phyloP scores from a whole-genome alignment of 1,140 invertebrate species.

The Amyelois transitella region DNA sequence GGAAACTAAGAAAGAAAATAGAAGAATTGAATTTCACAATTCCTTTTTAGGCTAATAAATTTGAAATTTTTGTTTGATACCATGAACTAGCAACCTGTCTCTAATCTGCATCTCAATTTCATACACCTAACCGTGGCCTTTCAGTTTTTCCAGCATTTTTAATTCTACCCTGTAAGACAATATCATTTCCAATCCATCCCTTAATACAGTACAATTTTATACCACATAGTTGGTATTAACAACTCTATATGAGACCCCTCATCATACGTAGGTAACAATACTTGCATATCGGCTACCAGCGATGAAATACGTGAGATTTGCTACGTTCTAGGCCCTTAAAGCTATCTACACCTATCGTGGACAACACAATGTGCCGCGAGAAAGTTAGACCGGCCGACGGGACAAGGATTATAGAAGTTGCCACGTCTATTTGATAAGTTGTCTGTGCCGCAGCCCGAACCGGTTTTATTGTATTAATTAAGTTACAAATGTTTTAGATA shows the following conservation, averaged over 20 bases:
- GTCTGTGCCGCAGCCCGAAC: background rate
- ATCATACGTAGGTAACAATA: conserved; percentile 42
- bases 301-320: conserved; percentile 64
- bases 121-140: no score
- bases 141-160: no score
- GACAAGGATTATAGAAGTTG: conserved; percentile 1
- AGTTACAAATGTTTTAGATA: background rate
- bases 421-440: background rate
- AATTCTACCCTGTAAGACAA: no score
- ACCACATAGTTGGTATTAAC: conserved; percentile 9
- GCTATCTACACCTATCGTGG: conserved; percentile 7
- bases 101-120: no score
- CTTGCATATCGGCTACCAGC: conserved; percentile 29
- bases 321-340: conserved; percentile 27
- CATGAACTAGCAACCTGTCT: no score
- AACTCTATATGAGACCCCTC: conserved; percentile 28
- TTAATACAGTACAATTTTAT: background rate
- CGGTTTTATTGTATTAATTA: background rate
- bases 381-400: background rate
- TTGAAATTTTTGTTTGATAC: no score
- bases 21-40: no score
- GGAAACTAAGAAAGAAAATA: no score
- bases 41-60: no score
- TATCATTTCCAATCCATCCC: no score
- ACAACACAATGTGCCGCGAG: conserved; percentile 11